These are phyloP conservation scores for Alces alces DNA, from an alignment of 2,113 vertebrate genomes.

Conservation along the genomic window DNA sequence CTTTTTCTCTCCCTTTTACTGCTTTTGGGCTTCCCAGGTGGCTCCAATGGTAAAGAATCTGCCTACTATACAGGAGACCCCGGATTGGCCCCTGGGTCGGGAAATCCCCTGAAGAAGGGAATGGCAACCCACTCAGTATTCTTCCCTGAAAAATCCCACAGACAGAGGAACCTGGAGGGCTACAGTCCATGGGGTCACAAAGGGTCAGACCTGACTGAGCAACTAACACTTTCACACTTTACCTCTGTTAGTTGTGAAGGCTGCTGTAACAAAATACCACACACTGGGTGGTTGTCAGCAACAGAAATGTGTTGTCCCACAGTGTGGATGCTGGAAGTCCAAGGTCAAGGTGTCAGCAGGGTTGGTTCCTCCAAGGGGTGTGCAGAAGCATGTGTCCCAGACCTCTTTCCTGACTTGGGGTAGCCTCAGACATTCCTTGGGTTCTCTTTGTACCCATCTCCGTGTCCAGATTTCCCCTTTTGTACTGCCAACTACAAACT, in stretches of 20 bases:
- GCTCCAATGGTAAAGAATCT: background rate
- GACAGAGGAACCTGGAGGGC: background rate
- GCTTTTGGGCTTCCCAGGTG: background rate
- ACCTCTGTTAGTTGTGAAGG: background rate
- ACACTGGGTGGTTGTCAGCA: background rate
- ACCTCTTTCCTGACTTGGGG: background rate
- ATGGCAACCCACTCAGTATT: background rate
- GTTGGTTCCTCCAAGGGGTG: background rate
- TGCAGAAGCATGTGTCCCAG: background rate
- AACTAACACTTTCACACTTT: background rate
- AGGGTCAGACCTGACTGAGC: background rate
- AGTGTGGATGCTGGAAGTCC: background rate
- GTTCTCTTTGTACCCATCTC: background rate
- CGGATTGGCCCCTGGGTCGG: background rate
- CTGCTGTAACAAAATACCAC: background rate
- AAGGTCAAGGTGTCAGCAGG: background rate
- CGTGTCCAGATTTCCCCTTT: background rate
- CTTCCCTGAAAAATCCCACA: background rate
- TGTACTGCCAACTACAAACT: background rate
- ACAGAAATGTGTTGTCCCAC: background rate
- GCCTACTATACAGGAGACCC: background rate
- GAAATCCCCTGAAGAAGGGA: background rate
- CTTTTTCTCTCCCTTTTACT: background rate
- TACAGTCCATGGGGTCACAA: background rate
- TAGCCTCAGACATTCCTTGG: background rate